Evolutionary conservation across 2,113 vertebrate genomes (phyloP).

Genomic region (Phodopus roborovskii): DNA sequence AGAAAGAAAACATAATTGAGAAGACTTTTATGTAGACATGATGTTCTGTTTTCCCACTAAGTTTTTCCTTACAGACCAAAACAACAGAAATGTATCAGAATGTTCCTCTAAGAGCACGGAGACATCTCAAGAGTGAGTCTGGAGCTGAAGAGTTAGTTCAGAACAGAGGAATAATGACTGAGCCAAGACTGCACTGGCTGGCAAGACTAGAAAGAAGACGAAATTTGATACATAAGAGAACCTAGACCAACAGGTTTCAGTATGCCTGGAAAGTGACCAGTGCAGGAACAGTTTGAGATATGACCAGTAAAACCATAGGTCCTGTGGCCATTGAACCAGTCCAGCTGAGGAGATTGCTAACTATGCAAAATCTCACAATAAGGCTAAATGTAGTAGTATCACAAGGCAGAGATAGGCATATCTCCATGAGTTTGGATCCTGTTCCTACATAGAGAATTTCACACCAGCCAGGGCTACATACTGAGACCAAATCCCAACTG

Average conservation of each 20-base stretch:
- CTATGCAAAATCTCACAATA: not conserved
- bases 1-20: not conserved
- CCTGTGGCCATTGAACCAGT: not conserved
- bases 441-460: not conserved
- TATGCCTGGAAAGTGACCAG: not conserved
- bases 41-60: slow-evolving; percentile 8
- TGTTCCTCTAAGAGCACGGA: not conserved
- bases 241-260: not conserved
- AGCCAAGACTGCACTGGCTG: not conserved
- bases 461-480: not conserved
- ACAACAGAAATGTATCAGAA: not conserved
- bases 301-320: not conserved
- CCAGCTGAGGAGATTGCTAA: not conserved
- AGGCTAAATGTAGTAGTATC: not conserved
- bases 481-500: not conserved
- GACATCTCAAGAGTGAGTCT: not conserved
- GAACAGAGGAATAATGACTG: not conserved
- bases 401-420: not conserved
- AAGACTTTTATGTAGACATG: not conserved
- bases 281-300: not conserved
- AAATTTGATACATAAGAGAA: not conserved
- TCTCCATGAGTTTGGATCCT: not conserved
- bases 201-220: not conserved
- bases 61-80: slow-evolving; percentile 1
- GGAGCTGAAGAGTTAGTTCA: not conserved